These are phyloP conservation scores for Pelecanus crispus DNA, from an alignment of 2,113 vertebrate species.

Conservation along the genomic window DNA sequence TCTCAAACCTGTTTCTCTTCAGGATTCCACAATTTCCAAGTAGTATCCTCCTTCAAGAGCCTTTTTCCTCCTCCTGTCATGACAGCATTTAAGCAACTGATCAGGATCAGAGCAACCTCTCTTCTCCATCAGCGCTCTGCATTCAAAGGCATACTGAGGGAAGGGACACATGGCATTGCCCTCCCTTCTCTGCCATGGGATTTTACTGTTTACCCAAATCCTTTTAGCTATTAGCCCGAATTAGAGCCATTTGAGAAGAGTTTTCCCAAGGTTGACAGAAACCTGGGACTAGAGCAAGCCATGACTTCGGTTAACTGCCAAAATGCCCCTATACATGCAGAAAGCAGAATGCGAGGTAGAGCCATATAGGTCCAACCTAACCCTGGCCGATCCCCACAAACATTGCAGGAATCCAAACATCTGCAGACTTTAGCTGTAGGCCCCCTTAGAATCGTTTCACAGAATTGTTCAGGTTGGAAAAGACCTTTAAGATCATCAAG, in stretches of 20 bases:
- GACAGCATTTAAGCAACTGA: neutral
- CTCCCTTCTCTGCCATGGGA: neutral
- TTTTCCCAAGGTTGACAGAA: neutral
- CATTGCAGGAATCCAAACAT: neutral
- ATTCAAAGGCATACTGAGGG: fast-evolving
- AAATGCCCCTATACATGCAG: fast-evolving
- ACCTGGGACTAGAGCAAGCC: neutral
- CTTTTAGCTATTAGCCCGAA: neutral
- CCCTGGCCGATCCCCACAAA: neutral
- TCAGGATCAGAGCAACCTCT: neutral
- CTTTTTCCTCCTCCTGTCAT: neutral
- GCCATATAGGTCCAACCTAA: neutral
- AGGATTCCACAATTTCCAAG: neutral
- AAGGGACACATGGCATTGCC: neutral
- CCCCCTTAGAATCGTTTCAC: too few relatives aligned
- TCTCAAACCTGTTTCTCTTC: neutral
- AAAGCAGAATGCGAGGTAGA: neutral
- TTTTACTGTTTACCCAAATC: neutral
- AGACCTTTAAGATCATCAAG: too few relatives aligned
- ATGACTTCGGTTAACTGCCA: neutral
- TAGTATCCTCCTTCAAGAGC: neutral
- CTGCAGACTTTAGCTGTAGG: neutral
- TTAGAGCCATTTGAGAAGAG: neutral
- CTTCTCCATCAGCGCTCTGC: neutral
- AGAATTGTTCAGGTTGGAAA: too few relatives aligned